Percentiles rank a stretch among this genome's conserved stretches.
phyloP scores from a whole-genome alignment of 2,888 invertebrate genomes.

The Pyrocoelia pectoralis region DNA sequence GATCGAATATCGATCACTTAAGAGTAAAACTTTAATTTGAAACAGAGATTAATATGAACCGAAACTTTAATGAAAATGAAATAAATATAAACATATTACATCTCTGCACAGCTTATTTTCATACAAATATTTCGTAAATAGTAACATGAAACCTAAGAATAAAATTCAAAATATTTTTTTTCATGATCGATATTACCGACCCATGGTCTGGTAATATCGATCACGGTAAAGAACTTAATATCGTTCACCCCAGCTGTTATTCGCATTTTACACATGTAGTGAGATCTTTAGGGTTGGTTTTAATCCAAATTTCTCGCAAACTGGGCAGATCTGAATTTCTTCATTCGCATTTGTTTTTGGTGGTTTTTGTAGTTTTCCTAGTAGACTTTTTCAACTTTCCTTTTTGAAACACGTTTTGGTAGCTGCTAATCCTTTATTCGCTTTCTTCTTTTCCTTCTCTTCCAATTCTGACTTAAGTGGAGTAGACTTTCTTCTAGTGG shows the following conservation, averaged over 20 bases:
- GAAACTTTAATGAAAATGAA: background rate
- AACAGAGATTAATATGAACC: too few species aligned
- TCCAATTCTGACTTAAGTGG: conserved; percentile 8
- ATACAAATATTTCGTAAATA: conserved; percentile 5
- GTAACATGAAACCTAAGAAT: too few species aligned
- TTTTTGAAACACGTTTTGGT: background rate
- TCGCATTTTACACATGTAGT: conserved; percentile 1
- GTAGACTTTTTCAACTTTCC: background rate
- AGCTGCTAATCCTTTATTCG: conserved; percentile 3
- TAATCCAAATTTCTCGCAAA: conserved; percentile 6
- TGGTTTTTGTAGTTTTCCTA: background rate
- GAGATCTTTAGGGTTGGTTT: background rate
- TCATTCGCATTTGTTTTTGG: background rate
- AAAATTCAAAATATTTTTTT: too few species aligned
- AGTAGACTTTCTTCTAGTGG: conserved; percentile 6
- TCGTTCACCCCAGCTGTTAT: background rate
- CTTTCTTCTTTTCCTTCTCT: background rate
- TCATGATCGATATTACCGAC: conserved; percentile 2
- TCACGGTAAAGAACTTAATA: background rate
- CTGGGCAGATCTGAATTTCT: conserved; percentile 1
- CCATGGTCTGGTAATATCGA: background rate
- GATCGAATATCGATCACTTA: conserved; percentile 2
- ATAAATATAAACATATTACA: background rate
- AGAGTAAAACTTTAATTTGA: background rate
- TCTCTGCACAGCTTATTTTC: background rate